Evolutionary conservation across 2,888 invertebrate genomes (phyloP), one percentile per base, ranked within the genome.

Genomic region (Drosophila mettleri): DNA sequence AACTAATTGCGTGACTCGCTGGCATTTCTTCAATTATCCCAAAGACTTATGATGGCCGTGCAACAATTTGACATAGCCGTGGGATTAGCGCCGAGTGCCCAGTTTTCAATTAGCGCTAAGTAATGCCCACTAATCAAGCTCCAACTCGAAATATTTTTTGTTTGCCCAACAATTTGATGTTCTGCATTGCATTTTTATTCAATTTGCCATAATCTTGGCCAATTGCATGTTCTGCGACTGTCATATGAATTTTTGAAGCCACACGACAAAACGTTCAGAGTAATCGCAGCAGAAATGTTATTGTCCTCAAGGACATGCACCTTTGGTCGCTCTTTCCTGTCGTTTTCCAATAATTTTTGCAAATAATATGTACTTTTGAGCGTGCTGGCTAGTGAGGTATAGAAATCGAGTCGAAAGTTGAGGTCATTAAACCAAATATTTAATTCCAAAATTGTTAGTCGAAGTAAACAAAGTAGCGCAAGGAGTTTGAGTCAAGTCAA

Each of bases 1-100:
- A 81, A 80, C 79, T 82, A 82, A 81, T 85, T 72, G 89, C 89
- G 89, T 85, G 89, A 86, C 86, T 82, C 43, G 65, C 52, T 74
- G 61, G 70, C 77, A 70, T 89, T 85, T 66, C 72, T 74, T 70
- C 49, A 62, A 73, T 77, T 73, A 68, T 55, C 64, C 70, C 8
- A 55, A 76, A 85, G 72, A 86, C 74, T 81, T 81, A 85, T 85
- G 85, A 88, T 69, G 68, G 61, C 57, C 55, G 14, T n/a, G 67
- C 70, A 65, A 72, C 66, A 67, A 81, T 78, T 76, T 88, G 88
- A 76, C 87, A 76, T 84, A 70, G 88, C 80, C 80, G 66, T 67
- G 36, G 69, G 57, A 72, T 76, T 81, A 87, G 55, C 52, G 52
- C 27, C 27, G 43, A 54, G 41, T 24, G 41, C 58, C 20, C 54